Evolutionary conservation across 92 coral and sea anemone genomes (phyloP), one percentile per base, ranked within the genome.

Genomic region (Meandrina meandrites): DNA sequence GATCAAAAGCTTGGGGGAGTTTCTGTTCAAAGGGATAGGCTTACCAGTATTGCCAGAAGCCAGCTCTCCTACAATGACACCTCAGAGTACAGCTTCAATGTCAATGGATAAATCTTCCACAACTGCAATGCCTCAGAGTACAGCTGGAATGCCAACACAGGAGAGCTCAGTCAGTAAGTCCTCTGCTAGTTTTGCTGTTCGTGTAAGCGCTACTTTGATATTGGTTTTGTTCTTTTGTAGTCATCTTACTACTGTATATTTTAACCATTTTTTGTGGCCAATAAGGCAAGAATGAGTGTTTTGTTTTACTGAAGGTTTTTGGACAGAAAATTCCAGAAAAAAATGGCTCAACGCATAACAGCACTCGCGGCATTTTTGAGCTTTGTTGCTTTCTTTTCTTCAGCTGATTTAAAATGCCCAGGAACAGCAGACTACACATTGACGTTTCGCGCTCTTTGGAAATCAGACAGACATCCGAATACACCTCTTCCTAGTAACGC

Each of bases 381-480:
- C 51, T 22, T 73, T 7, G n/a, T 73, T 24, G 56, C 50, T 51
- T 32, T n/a, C n/a, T n/a, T n/a, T 42, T 15, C 58, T 48, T 84
- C 79, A 45, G 30, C 70, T 24, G 68, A 11, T 24, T 31, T 27
- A 27, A 48, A 28, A 48, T 84, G 87, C 16, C 69, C 51, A 0
- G 87, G 87, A 19, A n/a, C 34, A 50, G 90, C 86, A 8, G 74
- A 0, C 76, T 87, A 87, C 35, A 53, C 75, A 28, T n/a, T 87
- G 47, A 18, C 86, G 2, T 87, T 81, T 30, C n/a, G 21, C 1
- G 86, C 60, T 3, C 15, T 13, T 7, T 87, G 90, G 90, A 71
- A 70, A 32, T 1, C 8, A 10, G 28, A 17, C 19, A 87, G 76
- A 24, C 90, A 81, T 76, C 80, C 86, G 16, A 74, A 60, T 73